These are phyloP conservation scores for Cyprinus carpio DNA, from an alignment of 2,113 vertebrate genomes.

Conservation along the genomic window DNA sequence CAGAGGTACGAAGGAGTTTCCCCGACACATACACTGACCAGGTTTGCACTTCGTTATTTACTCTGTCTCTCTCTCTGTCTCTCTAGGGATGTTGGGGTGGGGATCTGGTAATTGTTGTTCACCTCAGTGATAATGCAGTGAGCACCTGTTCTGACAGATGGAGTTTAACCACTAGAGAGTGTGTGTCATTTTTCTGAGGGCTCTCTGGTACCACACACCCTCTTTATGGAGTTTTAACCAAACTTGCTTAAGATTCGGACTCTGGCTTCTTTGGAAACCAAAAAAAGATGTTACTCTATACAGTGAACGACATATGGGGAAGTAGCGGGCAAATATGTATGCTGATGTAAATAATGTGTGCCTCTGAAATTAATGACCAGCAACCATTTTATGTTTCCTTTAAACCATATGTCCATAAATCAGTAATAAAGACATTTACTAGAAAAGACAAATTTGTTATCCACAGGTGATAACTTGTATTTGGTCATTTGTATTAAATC, in stretches of 20 bases:
- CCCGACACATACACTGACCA: slow-evolving; percentile 51
- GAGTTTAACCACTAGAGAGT: slow-evolving; percentile 33
- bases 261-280: background rate
- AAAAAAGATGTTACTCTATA: background rate
- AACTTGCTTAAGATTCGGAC: background rate
- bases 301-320: background rate
- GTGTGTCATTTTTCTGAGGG: background rate
- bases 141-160: slow-evolving; percentile 37
- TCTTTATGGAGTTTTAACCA: background rate
- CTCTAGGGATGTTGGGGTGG: slow-evolving; percentile 7
- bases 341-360: background rate
- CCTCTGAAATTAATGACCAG: background rate
- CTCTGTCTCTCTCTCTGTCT: background rate
- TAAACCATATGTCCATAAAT: background rate
- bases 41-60: slow-evolving; percentile 33
- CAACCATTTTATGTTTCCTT: background rate
- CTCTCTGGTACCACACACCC: background rate
- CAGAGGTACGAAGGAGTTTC: slow-evolving; percentile 45
- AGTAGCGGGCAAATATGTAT: background rate
- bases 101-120: background rate
- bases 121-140: slow-evolving; percentile 19
- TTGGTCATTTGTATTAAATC: background rate
- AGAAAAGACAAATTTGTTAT: background rate
- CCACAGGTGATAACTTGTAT: background rate
- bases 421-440: background rate